Evolutionary conservation across 2,113 vertebrate genomes (phyloP).

Genomic region (Camelus dromedarius): DNA sequence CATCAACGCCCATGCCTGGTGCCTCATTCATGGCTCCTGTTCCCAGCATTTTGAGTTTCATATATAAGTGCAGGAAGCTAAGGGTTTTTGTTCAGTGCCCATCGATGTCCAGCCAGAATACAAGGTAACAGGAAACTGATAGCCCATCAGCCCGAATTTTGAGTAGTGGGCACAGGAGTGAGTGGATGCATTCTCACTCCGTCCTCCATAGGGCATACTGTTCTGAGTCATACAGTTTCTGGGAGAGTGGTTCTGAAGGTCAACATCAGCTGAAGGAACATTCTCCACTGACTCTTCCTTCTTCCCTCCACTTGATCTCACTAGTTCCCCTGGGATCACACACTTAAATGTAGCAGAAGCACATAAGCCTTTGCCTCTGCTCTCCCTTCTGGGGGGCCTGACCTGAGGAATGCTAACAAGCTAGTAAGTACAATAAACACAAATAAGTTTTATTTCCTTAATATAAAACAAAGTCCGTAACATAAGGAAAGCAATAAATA

Average conservation of each 20-base stretch:
- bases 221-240: neutral
- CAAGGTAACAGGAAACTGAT: neutral
- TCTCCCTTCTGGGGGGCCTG: neutral
- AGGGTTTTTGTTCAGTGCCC: neutral
- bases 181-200: neutral
- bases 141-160: neutral
- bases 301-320: neutral
- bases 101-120: neutral
- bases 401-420: neutral
- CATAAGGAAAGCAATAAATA: neutral
- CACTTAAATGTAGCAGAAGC: neutral
- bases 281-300: neutral
- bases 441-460: neutral
- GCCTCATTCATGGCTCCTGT: neutral
- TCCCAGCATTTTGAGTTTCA: neutral
- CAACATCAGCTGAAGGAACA: neutral
- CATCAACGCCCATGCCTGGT: no score
- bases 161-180: neutral
- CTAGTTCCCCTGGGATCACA: neutral
- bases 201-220: neutral
- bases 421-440: neutral
- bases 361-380: neutral
- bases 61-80: neutral
- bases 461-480: neutral
- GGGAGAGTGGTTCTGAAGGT: neutral